Base-by-base conservation (phyloP, 2,797 vertebrate genomes). In the Podargus strigoides region DNA sequence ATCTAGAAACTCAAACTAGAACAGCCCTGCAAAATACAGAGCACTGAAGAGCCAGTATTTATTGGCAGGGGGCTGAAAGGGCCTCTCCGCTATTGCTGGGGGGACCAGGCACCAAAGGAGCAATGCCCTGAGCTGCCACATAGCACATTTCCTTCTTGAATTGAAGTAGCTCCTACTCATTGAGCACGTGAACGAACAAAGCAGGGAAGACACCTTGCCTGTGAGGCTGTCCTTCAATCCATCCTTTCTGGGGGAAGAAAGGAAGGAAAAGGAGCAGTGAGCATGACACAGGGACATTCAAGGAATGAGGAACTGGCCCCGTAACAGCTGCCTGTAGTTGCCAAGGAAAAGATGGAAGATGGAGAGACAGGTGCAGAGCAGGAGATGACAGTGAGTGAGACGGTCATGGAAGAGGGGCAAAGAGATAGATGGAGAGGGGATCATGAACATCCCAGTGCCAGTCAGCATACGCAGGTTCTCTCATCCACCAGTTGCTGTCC, bases 401-500 rank as follows among this genome's bases (percentile, higher is more conserved):
- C 56, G 44, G 9, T 26, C n/a, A 36, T 5, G n/a, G 27, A 24
- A 55, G 22, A 69, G 50, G 36, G 64, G 22, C 14, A 36, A 36
- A 24, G 44, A 63, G 46, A 14, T 2, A 9, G n/a, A 24, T 24
- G 34, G 50, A 72, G 36, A 49, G 39, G 8, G 19, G 10, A 77
- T 19, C 39, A 15, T 5, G 28, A 0, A 5, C 39, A 58, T 41
- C 44, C 42, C 24, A 36, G 30, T 2, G 2, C 47, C 0, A 0
- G 37, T 19, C 55, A 28, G 58, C 21, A 46, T 10, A 14, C 1
- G 2, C 32, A 17, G 36, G 7, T 95, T 73, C 72, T 98, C 98
- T 55, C 96, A 99, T 98, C 98, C 98, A 99, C 98, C 98, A 98
- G 85, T 98, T 98, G 19, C 94, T 92, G 94, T 98, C 98, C 76